Base-by-base conservation (phyloP, 2,797 vertebrate species). In the Phylloscopus collybita region DNA sequence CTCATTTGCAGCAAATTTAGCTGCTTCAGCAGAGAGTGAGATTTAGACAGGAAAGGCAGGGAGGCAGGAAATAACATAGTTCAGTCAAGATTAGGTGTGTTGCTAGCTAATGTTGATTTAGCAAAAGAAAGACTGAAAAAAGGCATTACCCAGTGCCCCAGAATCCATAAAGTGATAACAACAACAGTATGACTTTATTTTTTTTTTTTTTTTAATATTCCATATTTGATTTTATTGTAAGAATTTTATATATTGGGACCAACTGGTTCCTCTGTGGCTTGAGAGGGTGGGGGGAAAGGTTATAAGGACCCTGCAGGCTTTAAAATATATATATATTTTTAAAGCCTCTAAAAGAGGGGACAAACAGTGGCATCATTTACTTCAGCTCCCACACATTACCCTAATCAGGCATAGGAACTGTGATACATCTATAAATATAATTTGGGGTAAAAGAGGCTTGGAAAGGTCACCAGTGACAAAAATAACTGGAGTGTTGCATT, bases 1-100 rank as follows among this genome's bases (percentile, higher is more conserved):
- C 93, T 96, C 86, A 83, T 97, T 96, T 96, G 96, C 90, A 95
- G 94, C 92, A 95, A 95, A 95, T 96, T 96, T 95, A 97, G 96
- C 96, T 96, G 96, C 75, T 96, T 97, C 96, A 97, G 95, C 96
- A 97, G 91, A 96, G 91, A 96, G 90, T 25, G 69, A 92, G 93
- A 92, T 87, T 92, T 74, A 88, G 88, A 89, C 92, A 95, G 96
- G 94, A 96, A 96, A 97, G 96, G 95, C 90, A 96, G 88, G 94
- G 80, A 96, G 86, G 93, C 96, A 96, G 93, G 95, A 97, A 97
- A 97, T 96, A 96, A 95, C 95, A 94, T 80, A 87, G 92, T 95
- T 93, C 88, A 87, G 80, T 92, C 92, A 91, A 93, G 96, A 94
- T 94, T 88, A 96, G 96, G 94, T 95, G 92, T n/a, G 17, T 88